Evolutionary conservation across 2,113 vertebrate species (phyloP).

Genomic region (Salvelinus alpinus): DNA sequence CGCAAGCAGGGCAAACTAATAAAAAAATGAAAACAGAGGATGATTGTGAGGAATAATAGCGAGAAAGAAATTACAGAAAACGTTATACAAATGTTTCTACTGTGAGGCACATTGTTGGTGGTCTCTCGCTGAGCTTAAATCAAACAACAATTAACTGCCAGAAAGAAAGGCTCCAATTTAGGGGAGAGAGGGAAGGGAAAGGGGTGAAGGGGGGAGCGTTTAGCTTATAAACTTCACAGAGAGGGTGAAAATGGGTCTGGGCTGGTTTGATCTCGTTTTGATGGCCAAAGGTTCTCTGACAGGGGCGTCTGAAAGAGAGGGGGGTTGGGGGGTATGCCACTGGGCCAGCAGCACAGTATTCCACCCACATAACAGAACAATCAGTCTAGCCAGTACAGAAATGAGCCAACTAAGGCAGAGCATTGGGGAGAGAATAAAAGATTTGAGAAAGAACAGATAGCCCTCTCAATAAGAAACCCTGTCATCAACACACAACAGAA

Average conservation of each 20-base stretch:
- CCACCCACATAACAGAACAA: constrained; percentile 7
- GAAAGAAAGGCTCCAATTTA: constrained; percentile 56
- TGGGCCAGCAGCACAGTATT: not conserved
- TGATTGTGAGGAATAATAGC: not conserved
- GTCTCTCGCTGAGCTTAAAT: constrained; percentile 62
- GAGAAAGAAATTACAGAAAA: constrained; percentile 47
- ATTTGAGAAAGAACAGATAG: too few relatives aligned
- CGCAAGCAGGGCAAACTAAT: constrained; percentile 39
- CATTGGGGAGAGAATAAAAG: not conserved
- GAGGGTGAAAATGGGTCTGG: constrained; percentile 38
- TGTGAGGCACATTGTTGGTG: constrained; percentile 67
- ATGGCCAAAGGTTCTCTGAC: constrained; percentile 29
- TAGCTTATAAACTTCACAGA: constrained; percentile 54
- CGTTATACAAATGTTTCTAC: constrained; percentile 67
- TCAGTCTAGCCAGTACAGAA: constrained; percentile 15
- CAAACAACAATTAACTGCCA: constrained; percentile 57
- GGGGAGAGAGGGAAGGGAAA: constrained; percentile 11
- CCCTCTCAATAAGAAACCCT: too few relatives aligned
- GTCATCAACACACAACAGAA: too few relatives aligned
- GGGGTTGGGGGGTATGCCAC: not conserved
- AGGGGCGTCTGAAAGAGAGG: not conserved
- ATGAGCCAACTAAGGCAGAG: constrained; percentile 6
- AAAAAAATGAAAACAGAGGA: constrained; percentile 10
- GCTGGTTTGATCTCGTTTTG: constrained; percentile 49
- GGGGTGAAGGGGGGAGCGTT: constrained; percentile 32